Evolutionary conservation across 2,797 vertebrate species (phyloP).

Genomic region (Bradypus variegatus): DNA sequence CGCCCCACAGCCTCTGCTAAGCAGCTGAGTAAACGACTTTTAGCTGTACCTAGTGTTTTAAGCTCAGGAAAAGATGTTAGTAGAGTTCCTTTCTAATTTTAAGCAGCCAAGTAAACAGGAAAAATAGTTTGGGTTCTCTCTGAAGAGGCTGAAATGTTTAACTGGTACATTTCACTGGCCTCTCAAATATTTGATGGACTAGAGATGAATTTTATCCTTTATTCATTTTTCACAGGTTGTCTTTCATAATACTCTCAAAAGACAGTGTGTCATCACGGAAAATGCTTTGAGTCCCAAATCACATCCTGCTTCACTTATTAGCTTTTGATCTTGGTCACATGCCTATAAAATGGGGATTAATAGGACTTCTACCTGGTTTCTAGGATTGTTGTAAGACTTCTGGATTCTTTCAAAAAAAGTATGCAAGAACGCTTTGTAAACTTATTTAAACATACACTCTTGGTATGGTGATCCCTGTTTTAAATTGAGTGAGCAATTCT

Average conservation of each 20-base stretch:
- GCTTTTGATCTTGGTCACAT: not conserved
- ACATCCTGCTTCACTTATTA: not conserved
- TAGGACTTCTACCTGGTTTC: not conserved
- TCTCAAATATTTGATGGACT: not conserved
- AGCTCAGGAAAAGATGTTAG: slow-evolving; percentile 30
- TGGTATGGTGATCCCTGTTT: not conserved
- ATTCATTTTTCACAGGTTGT: not conserved
- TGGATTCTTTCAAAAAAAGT: not conserved
- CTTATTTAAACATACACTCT: not conserved
- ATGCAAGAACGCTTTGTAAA: not conserved
- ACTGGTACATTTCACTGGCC: not conserved
- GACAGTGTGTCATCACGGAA: not conserved
- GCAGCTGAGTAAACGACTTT: slow-evolving; percentile 60
- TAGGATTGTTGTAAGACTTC: not conserved
- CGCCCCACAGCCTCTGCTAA: not conserved
- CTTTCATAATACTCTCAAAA: not conserved
- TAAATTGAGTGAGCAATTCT: not conserved
- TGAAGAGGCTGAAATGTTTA: not conserved
- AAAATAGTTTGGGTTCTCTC: not conserved
- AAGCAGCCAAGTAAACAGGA: not conserved
- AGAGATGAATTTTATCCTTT: not conserved
- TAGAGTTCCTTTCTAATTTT: not conserved
- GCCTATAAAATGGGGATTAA: not conserved
- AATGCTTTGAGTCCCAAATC: not conserved
- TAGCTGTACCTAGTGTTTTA: slow-evolving; percentile 3